phyloP scores from a whole-genome alignment of 2,888 invertebrate genomes.

The Agrilus biguttatus region DNA sequence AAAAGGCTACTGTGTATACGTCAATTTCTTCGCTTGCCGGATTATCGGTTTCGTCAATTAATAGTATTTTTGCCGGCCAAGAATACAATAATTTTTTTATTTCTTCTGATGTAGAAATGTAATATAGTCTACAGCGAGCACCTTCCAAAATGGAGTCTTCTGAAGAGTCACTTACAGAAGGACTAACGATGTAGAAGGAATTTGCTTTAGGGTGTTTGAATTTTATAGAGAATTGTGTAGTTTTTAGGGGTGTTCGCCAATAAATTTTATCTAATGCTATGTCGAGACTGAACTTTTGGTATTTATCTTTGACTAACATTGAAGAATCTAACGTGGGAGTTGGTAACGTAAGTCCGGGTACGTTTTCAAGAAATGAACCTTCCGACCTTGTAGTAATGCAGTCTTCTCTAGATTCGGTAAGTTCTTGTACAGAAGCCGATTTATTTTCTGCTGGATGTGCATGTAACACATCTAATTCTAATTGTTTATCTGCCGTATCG shows the following conservation, averaged over 20 bases:
- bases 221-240: slow-evolving; percentile 18
- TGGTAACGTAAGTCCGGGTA: too few species aligned
- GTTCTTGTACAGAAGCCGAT: too few species aligned
- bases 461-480: too few species aligned
- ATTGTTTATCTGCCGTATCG: too few species aligned
- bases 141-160: slow-evolving; percentile 16
- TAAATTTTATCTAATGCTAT: slow-evolving; percentile 18
- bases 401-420: too few species aligned
- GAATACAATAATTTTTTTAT: slow-evolving; percentile 17
- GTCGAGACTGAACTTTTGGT: slow-evolving; percentile 19
- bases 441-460: too few species aligned
- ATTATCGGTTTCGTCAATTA: slow-evolving; percentile 18
- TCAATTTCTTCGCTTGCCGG: slow-evolving; percentile 15
- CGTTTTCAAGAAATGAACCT: too few species aligned
- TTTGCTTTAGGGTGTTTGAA: slow-evolving; percentile 25
- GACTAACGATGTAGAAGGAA: slow-evolving; percentile 16
- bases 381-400: too few species aligned
- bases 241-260: slow-evolving; percentile 14
- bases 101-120: slow-evolving; percentile 17
- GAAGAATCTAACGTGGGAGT: too few species aligned
- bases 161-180: slow-evolving; percentile 14
- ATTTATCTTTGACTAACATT: slow-evolving; percentile 5
- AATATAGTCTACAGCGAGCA: slow-evolving; percentile 17
- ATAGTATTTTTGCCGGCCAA: slow-evolving; percentile 20
- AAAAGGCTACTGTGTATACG: slow-evolving; percentile 13